Conservation (phyloP, 2,888 invertebrate genomes). For the Cotesia congregata region DNA sequence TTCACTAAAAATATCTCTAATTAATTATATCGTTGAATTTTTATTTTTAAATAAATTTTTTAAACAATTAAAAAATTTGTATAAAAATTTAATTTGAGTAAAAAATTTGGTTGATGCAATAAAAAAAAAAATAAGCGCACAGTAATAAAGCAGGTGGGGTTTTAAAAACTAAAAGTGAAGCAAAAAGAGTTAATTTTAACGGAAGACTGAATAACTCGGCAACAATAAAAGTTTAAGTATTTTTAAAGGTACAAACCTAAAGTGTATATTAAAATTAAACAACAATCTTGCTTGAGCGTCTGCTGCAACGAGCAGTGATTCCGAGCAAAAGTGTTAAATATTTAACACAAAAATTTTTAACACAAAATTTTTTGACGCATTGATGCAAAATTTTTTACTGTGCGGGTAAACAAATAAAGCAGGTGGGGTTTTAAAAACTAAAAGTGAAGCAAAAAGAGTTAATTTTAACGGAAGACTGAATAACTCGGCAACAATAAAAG, state of each 20-base stretch:
- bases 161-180: slow-evolving; percentile 13
- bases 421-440: slow-evolving; percentile 13
- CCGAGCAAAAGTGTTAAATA: slow-evolving; percentile 26
- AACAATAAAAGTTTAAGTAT: slow-evolving; percentile 3
- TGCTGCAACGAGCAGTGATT: background rate
- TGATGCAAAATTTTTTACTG: too few species aligned
- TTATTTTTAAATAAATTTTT: slow-evolving; percentile 14
- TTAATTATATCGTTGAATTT: background rate
- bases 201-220: slow-evolving; percentile 21
- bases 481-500: slow-evolving; percentile 13
- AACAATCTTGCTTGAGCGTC: background rate
- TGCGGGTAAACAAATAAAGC: slow-evolving; percentile 9
- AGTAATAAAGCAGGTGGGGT: slow-evolving; percentile 19
- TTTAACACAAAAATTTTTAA: too few species aligned
- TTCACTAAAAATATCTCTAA: background rate
- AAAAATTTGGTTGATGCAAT: background rate
- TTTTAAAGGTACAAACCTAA: slow-evolving; percentile 9
- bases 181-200: slow-evolving; percentile 29
- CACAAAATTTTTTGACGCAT: too few species aligned
- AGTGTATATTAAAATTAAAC: background rate
- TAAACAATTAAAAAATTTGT: background rate
- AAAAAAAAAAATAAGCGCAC: background rate
- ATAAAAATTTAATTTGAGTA: background rate
- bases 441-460: slow-evolving; percentile 24
- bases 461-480: slow-evolving; percentile 26